Percentiles rank a stretch among this genome's conserved stretches.
phyloP scores from a whole-genome alignment of 2,888 invertebrate species.

The Lasioglossum pauxillum region DNA sequence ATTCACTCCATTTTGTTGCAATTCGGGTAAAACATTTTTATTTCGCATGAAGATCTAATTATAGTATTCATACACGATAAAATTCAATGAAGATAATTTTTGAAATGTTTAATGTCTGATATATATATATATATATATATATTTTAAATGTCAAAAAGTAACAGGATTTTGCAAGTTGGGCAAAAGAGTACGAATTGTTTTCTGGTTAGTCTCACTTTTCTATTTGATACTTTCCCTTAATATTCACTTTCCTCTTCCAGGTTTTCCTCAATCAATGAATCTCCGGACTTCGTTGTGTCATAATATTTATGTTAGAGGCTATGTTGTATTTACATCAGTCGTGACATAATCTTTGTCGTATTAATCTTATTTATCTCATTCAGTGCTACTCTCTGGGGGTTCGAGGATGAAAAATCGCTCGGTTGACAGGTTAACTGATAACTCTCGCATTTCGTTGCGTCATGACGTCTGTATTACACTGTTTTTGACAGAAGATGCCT shows the following conservation, averaged over 20 bases:
- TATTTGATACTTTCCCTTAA: too few species aligned
- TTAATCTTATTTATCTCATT: not conserved
- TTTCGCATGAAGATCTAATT: too few species aligned
- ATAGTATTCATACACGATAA: too few species aligned
- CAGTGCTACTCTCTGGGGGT: not conserved
- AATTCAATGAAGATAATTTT: too few species aligned
- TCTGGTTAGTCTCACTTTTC: too few species aligned
- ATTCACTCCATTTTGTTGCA: too few species aligned
- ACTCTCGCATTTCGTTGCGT: not conserved
- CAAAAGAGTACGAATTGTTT: too few species aligned
- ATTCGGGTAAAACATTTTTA: too few species aligned
- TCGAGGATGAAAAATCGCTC: slow-evolving; percentile 2
- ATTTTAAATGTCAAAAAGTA: too few species aligned
- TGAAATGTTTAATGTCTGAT: too few species aligned
- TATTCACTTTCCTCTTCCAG: not conserved
- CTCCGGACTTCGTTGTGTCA: not conserved
- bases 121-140: too few species aligned
- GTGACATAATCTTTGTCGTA: slow-evolving; percentile 4
- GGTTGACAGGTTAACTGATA: slow-evolving; percentile 6
- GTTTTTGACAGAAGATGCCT: not conserved
- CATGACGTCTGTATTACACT: not conserved
- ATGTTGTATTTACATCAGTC: not conserved
- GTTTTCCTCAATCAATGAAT: not conserved
- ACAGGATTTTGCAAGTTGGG: too few species aligned
- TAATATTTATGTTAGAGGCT: not conserved